Evolutionary conservation across 1,140 invertebrate genomes (phyloP).

Genomic region (Glossosoma conforme): DNA sequence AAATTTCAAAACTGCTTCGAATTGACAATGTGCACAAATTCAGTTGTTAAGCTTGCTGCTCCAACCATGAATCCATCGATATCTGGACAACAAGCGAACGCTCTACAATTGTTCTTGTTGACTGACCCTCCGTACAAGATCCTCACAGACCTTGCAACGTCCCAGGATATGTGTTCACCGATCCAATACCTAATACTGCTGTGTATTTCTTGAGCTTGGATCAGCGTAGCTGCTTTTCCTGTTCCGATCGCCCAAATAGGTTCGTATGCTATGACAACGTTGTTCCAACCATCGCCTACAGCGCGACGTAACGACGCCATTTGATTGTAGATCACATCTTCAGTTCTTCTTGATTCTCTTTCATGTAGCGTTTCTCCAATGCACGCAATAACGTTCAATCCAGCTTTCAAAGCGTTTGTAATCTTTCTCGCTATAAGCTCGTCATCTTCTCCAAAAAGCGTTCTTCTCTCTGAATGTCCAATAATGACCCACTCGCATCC

Average conservation of each 20-base stretch:
- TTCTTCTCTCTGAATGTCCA: constrained; percentile 14
- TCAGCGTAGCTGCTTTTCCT: constrained; percentile 52
- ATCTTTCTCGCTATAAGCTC: constrained; percentile 5
- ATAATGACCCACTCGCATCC: constrained; percentile 3
- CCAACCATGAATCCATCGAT: constrained; percentile 33
- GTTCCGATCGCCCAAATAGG: constrained; percentile 61
- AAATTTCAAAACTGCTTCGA: too few species aligned
- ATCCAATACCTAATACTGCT: constrained; percentile 10
- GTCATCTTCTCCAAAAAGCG: constrained; percentile 11
- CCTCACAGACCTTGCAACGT: constrained; percentile 6
- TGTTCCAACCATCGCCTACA: not conserved
- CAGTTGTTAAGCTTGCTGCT: constrained; percentile 27
- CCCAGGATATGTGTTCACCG: constrained; percentile 1
- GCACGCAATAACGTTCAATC: constrained; percentile 9
- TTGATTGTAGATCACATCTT: not conserved
- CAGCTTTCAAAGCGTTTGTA: constrained; percentile 2
- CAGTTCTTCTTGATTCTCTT: constrained; percentile 1
- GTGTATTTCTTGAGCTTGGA: constrained; percentile 38
- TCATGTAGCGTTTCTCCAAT: constrained; percentile 16
- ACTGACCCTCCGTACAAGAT: constrained; percentile 33
- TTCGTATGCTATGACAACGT: constrained; percentile 53
- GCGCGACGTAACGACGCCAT: too few species aligned
- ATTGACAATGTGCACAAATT: constrained; percentile 1
- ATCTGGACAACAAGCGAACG: constrained; percentile 19
- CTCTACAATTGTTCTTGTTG: constrained; percentile 27